A percentile compares a stretch with the other conserved stretches of the same genome.
Conservation (phyloP, 2,888 invertebrate genomes). For the Pteria penguin region DNA sequence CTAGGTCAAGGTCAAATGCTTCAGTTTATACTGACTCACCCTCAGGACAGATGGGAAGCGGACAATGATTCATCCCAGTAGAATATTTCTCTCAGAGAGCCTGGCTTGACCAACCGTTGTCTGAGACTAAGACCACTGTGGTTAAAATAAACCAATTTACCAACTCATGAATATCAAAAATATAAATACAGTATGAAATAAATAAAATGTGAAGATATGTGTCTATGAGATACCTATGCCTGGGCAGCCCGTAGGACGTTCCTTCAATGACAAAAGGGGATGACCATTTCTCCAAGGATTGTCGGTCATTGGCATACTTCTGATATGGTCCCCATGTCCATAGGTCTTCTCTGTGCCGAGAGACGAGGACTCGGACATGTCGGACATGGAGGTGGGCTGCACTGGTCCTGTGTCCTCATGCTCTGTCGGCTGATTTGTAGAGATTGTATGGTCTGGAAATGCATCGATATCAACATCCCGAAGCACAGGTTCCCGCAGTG, state of each 20-base stretch:
- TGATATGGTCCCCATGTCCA: neutral
- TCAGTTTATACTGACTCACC: no score
- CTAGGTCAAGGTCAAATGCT: no score
- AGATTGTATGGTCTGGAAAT: neutral
- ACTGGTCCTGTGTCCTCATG: neutral
- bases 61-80: no score
- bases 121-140: no score
- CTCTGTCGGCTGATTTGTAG: neutral
- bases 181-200: no score
- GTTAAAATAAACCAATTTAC: no score
- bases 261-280: constrained; percentile 22
- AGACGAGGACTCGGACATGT: neutral
- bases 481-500: neutral
- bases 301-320: neutral
- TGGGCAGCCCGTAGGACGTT: constrained; percentile 30
- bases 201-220: no score
- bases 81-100: no score
- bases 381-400: neutral
- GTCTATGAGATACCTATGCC: constrained; percentile 36
- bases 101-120: no score
- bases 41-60: no score
- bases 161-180: no score
- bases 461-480: constrained; percentile 9
- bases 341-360: constrained; percentile 2
- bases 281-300: neutral